Evolutionary conservation across 23 tunicate species (phyloP).

Genomic region (Trididemnum nubilum): DNA sequence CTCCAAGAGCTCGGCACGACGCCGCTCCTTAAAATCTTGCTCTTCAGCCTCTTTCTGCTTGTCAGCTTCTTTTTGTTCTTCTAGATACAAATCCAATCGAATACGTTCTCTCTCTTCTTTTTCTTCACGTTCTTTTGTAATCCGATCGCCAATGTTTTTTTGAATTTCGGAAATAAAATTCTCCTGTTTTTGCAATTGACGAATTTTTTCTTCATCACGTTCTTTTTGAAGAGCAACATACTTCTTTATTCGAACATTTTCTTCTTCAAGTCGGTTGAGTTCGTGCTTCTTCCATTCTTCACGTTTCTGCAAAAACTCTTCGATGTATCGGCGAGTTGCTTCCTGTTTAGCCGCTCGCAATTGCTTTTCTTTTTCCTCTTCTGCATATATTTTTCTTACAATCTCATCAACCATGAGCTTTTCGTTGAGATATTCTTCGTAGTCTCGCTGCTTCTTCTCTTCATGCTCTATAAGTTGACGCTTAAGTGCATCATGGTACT

Average conservation of each 20-base stretch:
- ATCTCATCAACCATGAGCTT: conserved; percentile 94
- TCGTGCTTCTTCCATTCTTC: conserved; percentile 84
- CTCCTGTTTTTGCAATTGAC: conserved; percentile 55
- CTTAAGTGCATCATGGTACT: conserved; percentile 69
- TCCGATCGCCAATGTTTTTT: conserved; percentile 55
- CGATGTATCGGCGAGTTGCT: conserved; percentile 74
- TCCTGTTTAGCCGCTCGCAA: conserved; percentile 64
- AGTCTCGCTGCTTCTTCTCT: conserved; percentile 78
- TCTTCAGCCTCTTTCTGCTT: conserved; percentile 66
- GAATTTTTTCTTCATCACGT: conserved; percentile 68
- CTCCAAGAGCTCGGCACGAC: conserved; percentile 73
- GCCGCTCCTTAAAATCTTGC: conserved; percentile 48
- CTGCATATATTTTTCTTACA: conserved; percentile 92
- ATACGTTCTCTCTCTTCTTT: conserved; percentile 74
- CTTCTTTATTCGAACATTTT: conserved; percentile 53
- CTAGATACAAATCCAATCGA: conserved; percentile 60
- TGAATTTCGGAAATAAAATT: conserved; percentile 44
- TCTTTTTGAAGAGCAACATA: conserved; percentile 70
- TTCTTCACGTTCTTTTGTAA: conserved; percentile 40
- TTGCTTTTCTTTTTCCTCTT: conserved; percentile 76
- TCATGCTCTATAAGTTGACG: conserved; percentile 81
- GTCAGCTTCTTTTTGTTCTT: conserved; percentile 89
- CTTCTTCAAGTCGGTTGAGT: conserved; percentile 72
- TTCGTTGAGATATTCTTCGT: conserved; percentile 87
- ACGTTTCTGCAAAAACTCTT: conserved; percentile 67